Evolutionary conservation across 30 jellyfish, hydroid and myxozoan species (phyloP), one percentile per base, ranked within the genome.

Genomic region (Turritopsis dohrnii): DNA sequence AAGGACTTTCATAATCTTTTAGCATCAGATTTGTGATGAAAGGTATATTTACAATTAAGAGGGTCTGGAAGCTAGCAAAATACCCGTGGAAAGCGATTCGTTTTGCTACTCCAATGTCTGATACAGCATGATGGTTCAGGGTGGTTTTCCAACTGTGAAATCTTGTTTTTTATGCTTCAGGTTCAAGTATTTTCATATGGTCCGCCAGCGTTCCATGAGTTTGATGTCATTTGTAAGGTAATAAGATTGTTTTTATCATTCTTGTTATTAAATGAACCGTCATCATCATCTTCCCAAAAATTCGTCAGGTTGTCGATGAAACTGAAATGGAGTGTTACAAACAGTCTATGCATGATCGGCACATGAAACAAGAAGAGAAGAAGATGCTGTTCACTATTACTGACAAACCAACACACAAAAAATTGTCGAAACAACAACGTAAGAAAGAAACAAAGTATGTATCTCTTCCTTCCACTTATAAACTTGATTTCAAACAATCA

Each of bases 141-240:
- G n/a, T 1, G 28, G 22, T 16, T 29, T 53, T 28, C 16, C 1
- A 17, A 16, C n/a, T n/a, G n/a, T n/a, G n/a, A 41, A 41, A 41
- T 3, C 5, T 41, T 41, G 5, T 3, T 41, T 41, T 13, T 41
- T 41, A 41, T 41, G 60, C 13, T 41, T 53, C 26, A 92, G 98
- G 95, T 92, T 28, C 66, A 80, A 66, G 79, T 92, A 25, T 60
- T 52, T 52, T 84, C 96, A 22, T 73, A 92, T 16, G 96, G 95
- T 19, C 87, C 88, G n/a, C 95, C 98, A 8, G 90, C 92, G 16
- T 81, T 87, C n/a, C 80, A 84, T 76, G 93, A 87, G 74, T 27
- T 92, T 65, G 96, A 92, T 74, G 66, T 89, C 31, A 74, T 80
- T 18, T 92, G 98, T 54, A 95, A 88, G 95, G 98, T 92, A 81